Evolutionary conservation across 2,113 vertebrate species (phyloP).

Genomic region (Toxotes chatareus): DNA sequence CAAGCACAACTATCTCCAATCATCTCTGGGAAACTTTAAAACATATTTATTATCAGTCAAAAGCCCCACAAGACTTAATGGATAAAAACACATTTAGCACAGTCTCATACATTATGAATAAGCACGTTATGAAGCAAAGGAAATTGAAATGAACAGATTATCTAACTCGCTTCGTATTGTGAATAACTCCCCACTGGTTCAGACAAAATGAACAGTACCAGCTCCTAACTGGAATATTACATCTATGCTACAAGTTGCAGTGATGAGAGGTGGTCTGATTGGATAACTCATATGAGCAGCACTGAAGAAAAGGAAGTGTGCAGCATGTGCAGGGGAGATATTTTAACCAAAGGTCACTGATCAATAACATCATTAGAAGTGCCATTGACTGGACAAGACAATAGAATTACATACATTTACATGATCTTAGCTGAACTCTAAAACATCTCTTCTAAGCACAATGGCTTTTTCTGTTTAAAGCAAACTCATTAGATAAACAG

Average conservation of each 20-base stretch:
- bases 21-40: slow-evolving; percentile 58
- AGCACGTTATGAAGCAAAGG: slow-evolving; percentile 62
- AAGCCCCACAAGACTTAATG: slow-evolving; percentile 57
- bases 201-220: slow-evolving; percentile 51
- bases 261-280: slow-evolving; percentile 26
- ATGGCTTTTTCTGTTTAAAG: background rate
- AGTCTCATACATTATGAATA: slow-evolving; percentile 70
- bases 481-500: background rate
- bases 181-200: slow-evolving; percentile 47
- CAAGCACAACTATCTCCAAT: slow-evolving; percentile 56
- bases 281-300: slow-evolving; percentile 2
- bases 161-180: slow-evolving; percentile 59
- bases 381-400: slow-evolving; percentile 15
- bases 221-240: slow-evolving; percentile 34
- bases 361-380: slow-evolving; percentile 45
- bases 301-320: background rate
- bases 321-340: background rate
- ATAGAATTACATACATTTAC: background rate
- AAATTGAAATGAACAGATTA: slow-evolving; percentile 70
- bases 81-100: slow-evolving; percentile 66
- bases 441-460: slow-evolving; percentile 15
- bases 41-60: slow-evolving; percentile 57
- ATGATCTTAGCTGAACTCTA: background rate
- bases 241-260: slow-evolving; percentile 7
- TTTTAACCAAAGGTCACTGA: slow-evolving; percentile 45